Percentiles rank a stretch among this genome's conserved stretches.
phyloP scores from a whole-genome alignment of 2,113 vertebrate genomes.

The Daphoenositta chrysoptera region DNA sequence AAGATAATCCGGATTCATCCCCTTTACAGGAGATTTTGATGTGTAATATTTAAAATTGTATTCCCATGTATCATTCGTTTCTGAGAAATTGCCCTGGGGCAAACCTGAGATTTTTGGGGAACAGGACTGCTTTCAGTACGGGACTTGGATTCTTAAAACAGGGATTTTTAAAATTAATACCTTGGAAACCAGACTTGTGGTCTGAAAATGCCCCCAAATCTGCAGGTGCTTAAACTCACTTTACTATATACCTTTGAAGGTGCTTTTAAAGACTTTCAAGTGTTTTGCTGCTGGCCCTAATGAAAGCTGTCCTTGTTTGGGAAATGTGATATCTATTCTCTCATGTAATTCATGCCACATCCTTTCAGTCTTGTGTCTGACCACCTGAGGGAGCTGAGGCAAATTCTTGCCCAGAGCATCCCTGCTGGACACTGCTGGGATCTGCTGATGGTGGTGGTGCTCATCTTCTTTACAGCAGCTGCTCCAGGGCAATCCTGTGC shows the following conservation, averaged over 20 bases:
- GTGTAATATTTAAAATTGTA: not conserved
- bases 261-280: not conserved
- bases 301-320: not conserved
- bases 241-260: not conserved
- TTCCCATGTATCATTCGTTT: not conserved
- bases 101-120: not conserved
- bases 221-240: not conserved
- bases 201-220: not conserved
- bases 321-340: not conserved
- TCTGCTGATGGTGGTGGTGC: not conserved
- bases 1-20: not conserved
- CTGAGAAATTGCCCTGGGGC: not conserved
- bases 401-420: rapidly evolving
- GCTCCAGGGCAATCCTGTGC: not conserved
- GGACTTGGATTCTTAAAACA: not conserved
- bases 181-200: not conserved
- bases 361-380: not conserved
- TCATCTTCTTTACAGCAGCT: not conserved
- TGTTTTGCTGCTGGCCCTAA: not conserved
- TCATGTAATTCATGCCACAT: not conserved
- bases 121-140: not conserved
- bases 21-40: not conserved
- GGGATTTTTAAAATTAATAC: not conserved
- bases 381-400: not conserved
- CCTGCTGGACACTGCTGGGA: rapidly evolving